phyloP scores from a whole-genome alignment of 2,113 vertebrate species.

The Hippocampus guttulatus region DNA sequence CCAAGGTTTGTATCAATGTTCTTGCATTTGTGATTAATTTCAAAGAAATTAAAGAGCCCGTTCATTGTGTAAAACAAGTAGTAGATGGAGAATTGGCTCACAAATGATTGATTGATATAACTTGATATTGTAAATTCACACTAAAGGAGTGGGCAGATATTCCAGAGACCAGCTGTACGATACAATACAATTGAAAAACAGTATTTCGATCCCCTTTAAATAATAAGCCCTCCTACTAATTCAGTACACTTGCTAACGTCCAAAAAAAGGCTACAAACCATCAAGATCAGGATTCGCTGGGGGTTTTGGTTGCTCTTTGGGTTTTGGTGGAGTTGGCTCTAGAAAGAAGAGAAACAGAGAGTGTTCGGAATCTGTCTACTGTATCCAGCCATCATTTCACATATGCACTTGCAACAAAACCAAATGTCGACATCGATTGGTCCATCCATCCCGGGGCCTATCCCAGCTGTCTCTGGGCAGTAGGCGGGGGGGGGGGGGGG shows the following conservation, averaged over 20 bases:
- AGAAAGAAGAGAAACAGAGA: background rate
- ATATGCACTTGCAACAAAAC: background rate
- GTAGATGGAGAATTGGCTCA: background rate
- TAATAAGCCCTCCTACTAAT: background rate
- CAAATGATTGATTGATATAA: background rate
- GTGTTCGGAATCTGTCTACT: background rate
- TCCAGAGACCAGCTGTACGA: background rate
- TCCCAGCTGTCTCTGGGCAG: too few species aligned
- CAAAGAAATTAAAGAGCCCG: background rate
- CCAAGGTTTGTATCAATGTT: background rate
- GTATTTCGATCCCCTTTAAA: background rate
- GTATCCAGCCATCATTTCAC: background rate
- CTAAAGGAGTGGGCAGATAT: background rate
- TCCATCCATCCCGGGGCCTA: background rate
- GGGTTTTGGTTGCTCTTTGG: slow-evolving; percentile 4
- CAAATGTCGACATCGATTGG: background rate
- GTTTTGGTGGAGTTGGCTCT: background rate
- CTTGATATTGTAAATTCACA: background rate
- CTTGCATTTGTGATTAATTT: background rate
- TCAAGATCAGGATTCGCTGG: slow-evolving; percentile 6
- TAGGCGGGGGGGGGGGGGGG: too few species aligned
- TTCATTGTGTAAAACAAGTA: background rate
- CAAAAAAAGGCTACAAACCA: slow-evolving; percentile 25
- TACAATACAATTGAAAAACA: background rate
- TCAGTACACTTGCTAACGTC: background rate